Base-by-base conservation (phyloP, 2,888 invertebrate species). In the Bembecia ichneumoniformis region DNA sequence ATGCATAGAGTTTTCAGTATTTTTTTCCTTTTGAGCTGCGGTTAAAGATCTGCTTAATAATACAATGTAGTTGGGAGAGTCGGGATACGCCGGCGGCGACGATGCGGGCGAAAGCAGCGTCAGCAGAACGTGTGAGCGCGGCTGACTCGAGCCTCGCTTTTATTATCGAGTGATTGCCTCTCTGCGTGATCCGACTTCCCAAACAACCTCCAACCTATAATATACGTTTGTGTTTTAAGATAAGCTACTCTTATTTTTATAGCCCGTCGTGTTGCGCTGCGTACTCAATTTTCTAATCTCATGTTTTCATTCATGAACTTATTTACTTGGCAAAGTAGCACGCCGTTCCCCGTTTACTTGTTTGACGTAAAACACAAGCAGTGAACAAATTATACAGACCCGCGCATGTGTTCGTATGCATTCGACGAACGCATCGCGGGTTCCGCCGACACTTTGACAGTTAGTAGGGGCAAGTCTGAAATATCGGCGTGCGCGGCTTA, bases 401-500 rank as follows among this genome's bases (percentile, higher is more conserved):
- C 28, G 28, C 9, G 28, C 28, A 28, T 28, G 46, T 47, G 45
- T 49, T 10, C 10, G 49, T 49, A 43, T 60, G 47, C 47, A 51
- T 56, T 50, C 58, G 59, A 59, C 28, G 28, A 28, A 28, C 28
- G 63, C 58, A 56, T 57, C 66, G 71, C 73, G 74, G 73, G 73
- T 75, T 73, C 68, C 69, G 70, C 60, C 74, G 81, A 79, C 77
- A 81, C 74, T 81, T 82, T 82, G 86, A 83, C 84, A 84, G 82
- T 82, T 84, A 82, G 82, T 82, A 81, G 78, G 81, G 83, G 81
- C 79, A 80, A 83, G 82, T 82, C 82, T 83, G 82, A 84, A 84
- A 84, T 87, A 84, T 84, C 81, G 83, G 79, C 78, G 77, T 78
- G 73, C 82, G 84, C 84, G 84, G 84, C 84, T 84, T 87, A 86